Evolutionary conservation across 2,797 vertebrate species (phyloP).

Genomic region (Ctenopoma multispine): DNA sequence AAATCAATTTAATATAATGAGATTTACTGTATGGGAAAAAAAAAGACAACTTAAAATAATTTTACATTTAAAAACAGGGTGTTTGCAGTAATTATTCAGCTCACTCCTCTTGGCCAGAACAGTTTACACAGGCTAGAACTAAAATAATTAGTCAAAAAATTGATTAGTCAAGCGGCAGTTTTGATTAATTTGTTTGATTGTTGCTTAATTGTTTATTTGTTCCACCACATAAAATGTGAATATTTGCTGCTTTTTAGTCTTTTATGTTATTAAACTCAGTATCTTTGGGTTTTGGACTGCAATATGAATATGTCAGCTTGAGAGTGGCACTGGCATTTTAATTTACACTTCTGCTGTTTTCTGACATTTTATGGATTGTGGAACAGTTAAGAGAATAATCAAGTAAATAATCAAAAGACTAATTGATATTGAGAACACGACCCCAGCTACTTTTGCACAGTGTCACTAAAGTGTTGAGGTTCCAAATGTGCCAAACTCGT

Average conservation of each 20-base stretch:
- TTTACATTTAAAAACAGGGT: not conserved
- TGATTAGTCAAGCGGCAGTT: not conserved
- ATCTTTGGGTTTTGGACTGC: not conserved
- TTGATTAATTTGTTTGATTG: not conserved
- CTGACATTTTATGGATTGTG: too few relatives aligned
- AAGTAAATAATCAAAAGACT: too few relatives aligned
- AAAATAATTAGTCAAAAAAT: not conserved
- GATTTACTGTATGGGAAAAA: too few relatives aligned
- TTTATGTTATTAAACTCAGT: not conserved
- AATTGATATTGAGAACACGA: too few relatives aligned
- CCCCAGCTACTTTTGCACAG: too few relatives aligned
- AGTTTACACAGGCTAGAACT: not conserved
- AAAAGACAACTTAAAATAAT: not conserved
- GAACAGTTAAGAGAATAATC: not conserved
- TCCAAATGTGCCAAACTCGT: too few relatives aligned
- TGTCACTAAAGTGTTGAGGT: too few relatives aligned
- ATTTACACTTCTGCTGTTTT: too few relatives aligned
- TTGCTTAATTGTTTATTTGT: not conserved
- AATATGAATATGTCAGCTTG: too few relatives aligned
- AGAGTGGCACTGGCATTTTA: too few relatives aligned
- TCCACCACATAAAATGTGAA: not conserved
- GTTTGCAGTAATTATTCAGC: not conserved
- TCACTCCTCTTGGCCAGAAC: too few relatives aligned
- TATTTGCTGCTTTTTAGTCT: not conserved
- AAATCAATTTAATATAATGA: too few relatives aligned